These are phyloP conservation scores for Thalassoma bifasciatum DNA, from an alignment of 2,113 vertebrate species.

Conservation along the genomic window DNA sequence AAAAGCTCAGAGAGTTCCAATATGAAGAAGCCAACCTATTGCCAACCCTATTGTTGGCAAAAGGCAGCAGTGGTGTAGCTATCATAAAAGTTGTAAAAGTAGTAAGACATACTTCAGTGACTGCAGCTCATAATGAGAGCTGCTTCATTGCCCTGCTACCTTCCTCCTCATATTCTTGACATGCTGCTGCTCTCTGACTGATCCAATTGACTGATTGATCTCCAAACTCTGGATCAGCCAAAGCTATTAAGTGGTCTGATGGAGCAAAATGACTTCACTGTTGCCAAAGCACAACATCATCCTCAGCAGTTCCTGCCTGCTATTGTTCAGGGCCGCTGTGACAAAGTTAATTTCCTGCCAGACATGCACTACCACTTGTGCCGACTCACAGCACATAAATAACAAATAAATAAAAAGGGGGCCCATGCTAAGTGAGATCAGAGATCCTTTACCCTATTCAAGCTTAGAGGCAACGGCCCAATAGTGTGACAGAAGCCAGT, in stretches of 20 bases:
- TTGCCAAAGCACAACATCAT: slow-evolving; percentile 70
- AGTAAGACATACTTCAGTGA: slow-evolving; percentile 14
- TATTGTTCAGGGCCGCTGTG: slow-evolving; percentile 69
- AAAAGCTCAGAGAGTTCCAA: too few relatives aligned
- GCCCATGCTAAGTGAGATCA: slow-evolving; percentile 51
- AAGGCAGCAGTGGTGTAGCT: too few relatives aligned
- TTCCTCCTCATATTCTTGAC: slow-evolving; percentile 53
- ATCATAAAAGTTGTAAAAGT: not conserved
- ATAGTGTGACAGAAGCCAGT: slow-evolving; percentile 11
- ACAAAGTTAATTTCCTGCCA: slow-evolving; percentile 80
- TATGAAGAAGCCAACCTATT: too few relatives aligned
- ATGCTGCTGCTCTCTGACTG: slow-evolving; percentile 60
- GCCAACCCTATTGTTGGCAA: too few relatives aligned
- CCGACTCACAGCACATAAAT: slow-evolving; percentile 66
- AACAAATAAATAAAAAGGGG: slow-evolving; percentile 35
- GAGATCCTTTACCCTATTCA: slow-evolving; percentile 21
- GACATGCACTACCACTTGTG: slow-evolving; percentile 70
- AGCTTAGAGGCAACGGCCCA: not conserved
- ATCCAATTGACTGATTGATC: slow-evolving; percentile 71
- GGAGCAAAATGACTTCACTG: slow-evolving; percentile 78
- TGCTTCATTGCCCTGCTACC: slow-evolving; percentile 36
- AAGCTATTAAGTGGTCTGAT: slow-evolving; percentile 78
- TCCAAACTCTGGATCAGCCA: slow-evolving; percentile 71
- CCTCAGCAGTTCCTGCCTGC: slow-evolving; percentile 70
- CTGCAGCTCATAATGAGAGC: slow-evolving; percentile 25